Base-by-base conservation (phyloP, 92 coral and sea anemone species). In the Pocillopora grandis region DNA sequence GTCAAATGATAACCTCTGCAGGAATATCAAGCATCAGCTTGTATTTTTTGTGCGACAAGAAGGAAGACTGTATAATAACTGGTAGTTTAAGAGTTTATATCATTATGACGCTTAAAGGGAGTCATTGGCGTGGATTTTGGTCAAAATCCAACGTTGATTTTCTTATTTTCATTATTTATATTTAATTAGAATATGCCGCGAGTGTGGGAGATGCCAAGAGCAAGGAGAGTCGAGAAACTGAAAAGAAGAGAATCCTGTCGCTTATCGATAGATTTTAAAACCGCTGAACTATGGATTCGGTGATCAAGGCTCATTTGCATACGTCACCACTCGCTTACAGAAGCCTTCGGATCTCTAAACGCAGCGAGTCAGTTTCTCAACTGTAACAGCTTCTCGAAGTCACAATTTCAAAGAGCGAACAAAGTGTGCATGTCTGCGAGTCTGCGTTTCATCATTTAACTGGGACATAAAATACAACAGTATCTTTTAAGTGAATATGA, bases 141-240 rank as follows among this genome's bases (percentile, higher is more conserved):
- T 21, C 36, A 35, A 31, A 80, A 82, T 35, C 14, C 31, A 18
- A 80, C 17, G 17, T 14, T 23, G 48, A 80, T 21, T 64, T 80
- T 55, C 48, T 79, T 66, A 71, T 14, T 62, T 58, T 27, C 31
- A 27, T 27, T 81, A 21, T 37, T 72, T 81, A 56, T 71, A 7
- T 70, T 69, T 48, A 59, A 77, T n/a, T 73, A 96, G 99, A 96
- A 88, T 96, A 92, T 70, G 99, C 99, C 6, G 99, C 99, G 35
- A 96, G 99, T 80, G 98, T 96, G 64, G 99, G 99, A 58, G 99
- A 96, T 66, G 99, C 98, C 73, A 94, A 85, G 81, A 95, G 99
- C 72, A 96, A 94, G 78, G 99, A 96, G 71, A 93, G 99, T 65
- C 92, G 98, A 58, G 99, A 96, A 80, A 84, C 88, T 49, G 99